Percentiles rank a stretch among this genome's conserved stretches.
Conservation (phyloP, 1,140 invertebrate species). For the Bombyx mandarina region DNA sequence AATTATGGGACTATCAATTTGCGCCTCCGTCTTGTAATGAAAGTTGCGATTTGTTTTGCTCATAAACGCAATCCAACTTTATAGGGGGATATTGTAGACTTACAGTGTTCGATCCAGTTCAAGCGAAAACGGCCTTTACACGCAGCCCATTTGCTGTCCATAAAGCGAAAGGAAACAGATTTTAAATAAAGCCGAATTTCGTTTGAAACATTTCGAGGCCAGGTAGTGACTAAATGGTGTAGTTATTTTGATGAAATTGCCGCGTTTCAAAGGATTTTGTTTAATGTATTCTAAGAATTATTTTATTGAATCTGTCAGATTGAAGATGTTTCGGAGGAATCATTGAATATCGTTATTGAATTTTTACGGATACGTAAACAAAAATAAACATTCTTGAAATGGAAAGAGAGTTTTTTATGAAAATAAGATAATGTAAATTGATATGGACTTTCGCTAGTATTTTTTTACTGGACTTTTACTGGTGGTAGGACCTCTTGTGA, state of each 20-base stretch:
- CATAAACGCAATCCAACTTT: constrained; percentile 58
- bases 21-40: constrained; percentile 37
- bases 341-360: no score
- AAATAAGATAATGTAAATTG: no score
- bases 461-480: no score
- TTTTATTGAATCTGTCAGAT: background rate
- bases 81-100: constrained; percentile 44
- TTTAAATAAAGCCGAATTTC: constrained; percentile 5
- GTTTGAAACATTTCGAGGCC: background rate
- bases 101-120: constrained; percentile 30
- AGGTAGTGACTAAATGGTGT: background rate
- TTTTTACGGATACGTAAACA: no score
- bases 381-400: no score
- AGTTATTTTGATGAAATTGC: constrained; percentile 1
- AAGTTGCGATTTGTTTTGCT: constrained; percentile 51
- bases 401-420: no score
- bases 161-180: constrained; percentile 3
- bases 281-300: background rate
- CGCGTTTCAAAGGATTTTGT: background rate
- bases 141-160: constrained; percentile 1
- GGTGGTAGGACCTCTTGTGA: no score
- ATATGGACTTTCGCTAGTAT: no score
- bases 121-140: constrained; percentile 39
- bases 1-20: constrained; percentile 49
- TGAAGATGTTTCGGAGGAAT: no score